A percentile compares a stretch with the other conserved stretches of the same genome.
These are phyloP conservation scores for Plagiodera versicolora DNA, from an alignment of 2,888 invertebrate species.

Conservation along the genomic window DNA sequence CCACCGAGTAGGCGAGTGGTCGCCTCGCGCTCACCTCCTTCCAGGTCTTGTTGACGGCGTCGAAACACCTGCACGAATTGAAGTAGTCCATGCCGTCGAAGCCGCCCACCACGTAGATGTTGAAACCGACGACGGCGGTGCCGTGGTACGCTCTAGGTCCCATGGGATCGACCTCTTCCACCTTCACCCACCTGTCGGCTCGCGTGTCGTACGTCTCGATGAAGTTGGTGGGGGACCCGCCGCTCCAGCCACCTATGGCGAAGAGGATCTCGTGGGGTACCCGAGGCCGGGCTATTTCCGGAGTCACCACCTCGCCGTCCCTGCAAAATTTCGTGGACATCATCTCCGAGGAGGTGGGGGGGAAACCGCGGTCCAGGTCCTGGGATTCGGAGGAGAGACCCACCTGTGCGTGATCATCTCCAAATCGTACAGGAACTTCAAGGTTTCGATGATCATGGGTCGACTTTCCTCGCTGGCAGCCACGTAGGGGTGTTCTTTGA, in stretches of 20 bases:
- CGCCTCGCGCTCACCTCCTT: constrained; percentile 58
- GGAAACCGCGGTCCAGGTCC: too few relatives aligned
- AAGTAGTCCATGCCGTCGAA: constrained; percentile 68
- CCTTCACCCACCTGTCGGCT: constrained; percentile 87
- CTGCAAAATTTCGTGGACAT: constrained; percentile 42
- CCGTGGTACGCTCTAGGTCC: constrained; percentile 93
- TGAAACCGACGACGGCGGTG: constrained; percentile 81
- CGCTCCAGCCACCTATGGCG: constrained; percentile 80
- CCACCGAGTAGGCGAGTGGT: too few relatives aligned
- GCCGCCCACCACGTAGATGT: constrained; percentile 89
- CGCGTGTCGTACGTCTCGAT: constrained; percentile 89
- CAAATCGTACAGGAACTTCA: constrained; percentile 88
- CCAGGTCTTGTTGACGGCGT: constrained; percentile 84
- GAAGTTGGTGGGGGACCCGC: constrained; percentile 72
- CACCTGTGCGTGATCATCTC: constrained; percentile 76
- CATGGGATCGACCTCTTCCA: constrained; percentile 76
- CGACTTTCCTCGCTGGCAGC: constrained; percentile 79
- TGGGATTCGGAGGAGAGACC: constrained; percentile 5
- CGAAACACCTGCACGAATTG: constrained; percentile 64
- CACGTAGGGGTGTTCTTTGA: constrained; percentile 86
- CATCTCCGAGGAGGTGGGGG: too few relatives aligned
- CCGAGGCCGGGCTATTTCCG: constrained; percentile 79
- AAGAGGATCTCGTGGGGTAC: constrained; percentile 89
- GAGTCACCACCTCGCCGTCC: constrained; percentile 81
- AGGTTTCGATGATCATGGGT: constrained; percentile 86